phyloP scores from a whole-genome alignment of 2,888 invertebrate species.

The Arenicola marina region DNA sequence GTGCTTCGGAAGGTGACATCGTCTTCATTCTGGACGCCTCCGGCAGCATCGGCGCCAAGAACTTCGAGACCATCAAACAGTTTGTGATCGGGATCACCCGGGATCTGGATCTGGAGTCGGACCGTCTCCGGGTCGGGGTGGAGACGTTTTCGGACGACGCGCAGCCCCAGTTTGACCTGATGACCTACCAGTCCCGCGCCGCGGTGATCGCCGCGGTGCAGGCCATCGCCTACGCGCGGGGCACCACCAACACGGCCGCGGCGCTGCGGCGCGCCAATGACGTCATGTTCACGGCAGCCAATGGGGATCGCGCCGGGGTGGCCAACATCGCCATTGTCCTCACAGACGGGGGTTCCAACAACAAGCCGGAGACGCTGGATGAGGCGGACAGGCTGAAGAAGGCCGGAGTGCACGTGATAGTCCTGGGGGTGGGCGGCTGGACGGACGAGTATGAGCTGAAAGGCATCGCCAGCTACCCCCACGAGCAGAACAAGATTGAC shows the following conservation, averaged over 20 bases:
- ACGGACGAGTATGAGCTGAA: constrained; percentile 19
- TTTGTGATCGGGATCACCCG: constrained; percentile 45
- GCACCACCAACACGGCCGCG: constrained; percentile 21
- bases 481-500: constrained; percentile 15
- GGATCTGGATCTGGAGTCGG: constrained; percentile 7
- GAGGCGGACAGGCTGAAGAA: constrained; percentile 2
- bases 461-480: constrained; percentile 23
- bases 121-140: constrained; percentile 14
- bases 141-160: constrained; percentile 36
- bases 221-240: constrained; percentile 9
- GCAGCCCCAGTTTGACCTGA: constrained; percentile 7
- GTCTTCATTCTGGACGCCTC: constrained; percentile 51
- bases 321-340: constrained; percentile 12
- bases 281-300: constrained; percentile 4
- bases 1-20: constrained; percentile 42
- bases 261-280: constrained; percentile 9
- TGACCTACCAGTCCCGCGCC: constrained; percentile 3
- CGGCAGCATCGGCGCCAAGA: constrained; percentile 47
- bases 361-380: constrained; percentile 6
- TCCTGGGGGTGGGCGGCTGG: constrained; percentile 9
- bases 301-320: constrained; percentile 5
- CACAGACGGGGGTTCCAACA: constrained; percentile 21
- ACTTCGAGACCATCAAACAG: constrained; percentile 43
- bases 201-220: constrained; percentile 6
- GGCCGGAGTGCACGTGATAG: constrained; percentile 9